These are phyloP conservation scores for Tolmerus cingulatus DNA, from an alignment of 2,888 invertebrate genomes.

Conservation along the genomic window DNA sequence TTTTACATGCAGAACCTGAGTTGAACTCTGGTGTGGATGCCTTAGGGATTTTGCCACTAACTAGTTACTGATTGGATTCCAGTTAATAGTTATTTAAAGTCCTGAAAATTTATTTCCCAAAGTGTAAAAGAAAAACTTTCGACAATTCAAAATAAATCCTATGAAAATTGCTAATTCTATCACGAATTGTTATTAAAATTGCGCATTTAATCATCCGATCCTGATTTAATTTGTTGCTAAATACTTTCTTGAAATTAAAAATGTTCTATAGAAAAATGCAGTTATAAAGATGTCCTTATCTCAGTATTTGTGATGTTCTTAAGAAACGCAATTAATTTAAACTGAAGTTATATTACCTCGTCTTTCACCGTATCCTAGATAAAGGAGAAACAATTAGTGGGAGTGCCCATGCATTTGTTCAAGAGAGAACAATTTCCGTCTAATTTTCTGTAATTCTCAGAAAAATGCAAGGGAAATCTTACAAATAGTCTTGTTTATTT, in stretches of 20 bases:
- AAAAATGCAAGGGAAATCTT: background rate
- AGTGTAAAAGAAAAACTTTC: too few species aligned
- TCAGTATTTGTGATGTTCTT: background rate
- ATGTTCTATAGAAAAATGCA: background rate
- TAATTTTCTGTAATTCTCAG: background rate
- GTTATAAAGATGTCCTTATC: background rate
- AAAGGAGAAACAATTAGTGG: background rate
- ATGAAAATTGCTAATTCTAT: too few species aligned
- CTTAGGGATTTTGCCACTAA: too few species aligned
- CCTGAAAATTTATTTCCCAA: too few species aligned
- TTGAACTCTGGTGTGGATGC: too few species aligned
- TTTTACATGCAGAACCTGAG: too few species aligned
- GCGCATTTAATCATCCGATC: background rate
- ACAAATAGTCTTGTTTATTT: background rate
- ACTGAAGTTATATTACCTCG: background rate
- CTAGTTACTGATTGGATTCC: too few species aligned
- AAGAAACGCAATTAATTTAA: background rate
- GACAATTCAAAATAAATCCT: too few species aligned
- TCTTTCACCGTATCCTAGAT: background rate
- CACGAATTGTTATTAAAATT: background rate
- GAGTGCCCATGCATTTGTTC: background rate
- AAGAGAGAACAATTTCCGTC: background rate
- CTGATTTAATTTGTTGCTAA: background rate
- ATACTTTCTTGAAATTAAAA: background rate
- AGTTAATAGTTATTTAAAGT: too few species aligned